Evolutionary conservation across 2,888 invertebrate species (phyloP), one percentile per base, ranked within the genome.

Genomic region (Galerucella calmariensis): DNA sequence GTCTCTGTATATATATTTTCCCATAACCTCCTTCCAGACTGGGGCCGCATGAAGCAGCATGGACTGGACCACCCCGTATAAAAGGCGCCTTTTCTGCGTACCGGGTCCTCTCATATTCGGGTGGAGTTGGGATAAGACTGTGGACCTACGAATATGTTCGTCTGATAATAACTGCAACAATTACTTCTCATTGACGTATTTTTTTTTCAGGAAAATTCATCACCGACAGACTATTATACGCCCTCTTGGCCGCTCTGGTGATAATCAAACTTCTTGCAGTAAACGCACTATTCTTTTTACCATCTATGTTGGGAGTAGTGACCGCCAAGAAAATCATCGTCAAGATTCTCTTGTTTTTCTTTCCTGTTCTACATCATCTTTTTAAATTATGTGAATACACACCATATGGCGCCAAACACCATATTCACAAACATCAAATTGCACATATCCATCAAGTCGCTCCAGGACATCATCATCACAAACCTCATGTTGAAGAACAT

Each of bases 301-400:
- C 95, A 0, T 87, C 95, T 67, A 88, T 95, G 67, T 90, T 95
- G 80, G 95, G 95, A 2, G 92, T 94, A 20, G 93, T 93, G 0
- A 92, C 95, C 0, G 95, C 95, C 3, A 96, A 96, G 88, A 95
- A 95, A 86, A 89, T 96, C 81, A 90, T 95, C 83, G 88, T 96
- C 61, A 95, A 96, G 84, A 88, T 95, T 69, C 86, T 96, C 14
- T 89, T 96, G 27, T 95, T 95, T 89, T 84, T 96, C 56, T 94
- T 95, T 88, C 95, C 95, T 0, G 94, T 94, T 0, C 87, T 96
- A 76, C 92, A 94, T 72, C 94, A 95, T 85, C 90, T 96, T 76
- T 95, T 95, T 89, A 95, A 95, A 85, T 88, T 95, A 16, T 96
- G 95, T 86, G 94, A 94, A 6, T 95, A 95, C 83, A 94, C 94